Conservation (phyloP, 2,113 vertebrate genomes). For the Mormoops blainvillei region DNA sequence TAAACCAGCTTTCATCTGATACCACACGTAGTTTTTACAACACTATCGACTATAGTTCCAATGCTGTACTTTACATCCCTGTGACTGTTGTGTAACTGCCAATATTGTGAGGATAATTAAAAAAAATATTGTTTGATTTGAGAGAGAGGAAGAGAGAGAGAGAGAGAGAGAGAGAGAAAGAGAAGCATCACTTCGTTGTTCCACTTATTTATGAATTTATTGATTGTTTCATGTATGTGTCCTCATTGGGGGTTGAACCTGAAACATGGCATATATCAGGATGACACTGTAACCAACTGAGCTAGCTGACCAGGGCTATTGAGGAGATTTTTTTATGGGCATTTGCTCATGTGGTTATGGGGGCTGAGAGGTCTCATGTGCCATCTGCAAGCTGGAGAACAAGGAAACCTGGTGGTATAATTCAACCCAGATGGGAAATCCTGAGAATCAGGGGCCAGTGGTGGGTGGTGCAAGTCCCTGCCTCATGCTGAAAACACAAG, state of each 20-base stretch:
- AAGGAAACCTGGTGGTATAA: not conserved
- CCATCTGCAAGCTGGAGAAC: not conserved
- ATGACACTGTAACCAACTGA: too few species aligned
- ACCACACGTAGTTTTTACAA: not conserved
- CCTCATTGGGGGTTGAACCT: too few species aligned
- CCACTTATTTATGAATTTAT: too few species aligned
- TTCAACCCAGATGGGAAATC: not conserved
- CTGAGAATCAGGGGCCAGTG: not conserved
- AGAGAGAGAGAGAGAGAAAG: not conserved
- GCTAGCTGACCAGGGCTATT: not conserved
- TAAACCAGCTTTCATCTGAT: not conserved
- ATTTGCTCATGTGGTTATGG: not conserved
- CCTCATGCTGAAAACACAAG: not conserved
- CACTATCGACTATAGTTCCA: not conserved
- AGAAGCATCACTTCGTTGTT: too few species aligned
- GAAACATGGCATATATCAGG: too few species aligned
- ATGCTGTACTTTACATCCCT: not conserved
- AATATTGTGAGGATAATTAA: not conserved
- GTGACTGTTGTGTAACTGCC: not conserved
- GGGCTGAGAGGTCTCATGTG: not conserved
- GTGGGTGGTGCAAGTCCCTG: not conserved
- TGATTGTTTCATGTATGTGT: too few species aligned
- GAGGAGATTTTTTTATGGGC: not conserved
- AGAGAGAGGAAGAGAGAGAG: not conserved
- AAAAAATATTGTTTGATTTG: not conserved